A percentile compares a stretch with the other conserved stretches of the same genome.
Conservation (phyloP, 2,797 vertebrate species). For the Caiman crocodilus region DNA sequence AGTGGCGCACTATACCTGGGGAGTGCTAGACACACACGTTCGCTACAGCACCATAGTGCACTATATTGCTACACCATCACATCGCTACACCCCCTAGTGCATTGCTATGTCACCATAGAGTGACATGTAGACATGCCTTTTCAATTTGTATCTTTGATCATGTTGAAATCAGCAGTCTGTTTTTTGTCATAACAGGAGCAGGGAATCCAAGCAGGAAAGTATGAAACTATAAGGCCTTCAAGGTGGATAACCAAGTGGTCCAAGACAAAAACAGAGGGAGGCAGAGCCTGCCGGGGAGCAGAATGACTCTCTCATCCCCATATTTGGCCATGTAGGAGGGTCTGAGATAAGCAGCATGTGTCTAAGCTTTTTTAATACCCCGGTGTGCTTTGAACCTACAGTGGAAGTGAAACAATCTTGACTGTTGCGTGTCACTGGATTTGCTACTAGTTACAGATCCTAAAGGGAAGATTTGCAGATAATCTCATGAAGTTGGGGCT, state of each 20-base stretch:
- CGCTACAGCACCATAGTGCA: too few relatives aligned
- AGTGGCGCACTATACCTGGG: too few relatives aligned
- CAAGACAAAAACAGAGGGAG: neutral
- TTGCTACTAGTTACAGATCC: neutral
- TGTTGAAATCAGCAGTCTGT: neutral
- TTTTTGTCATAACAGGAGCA: neutral
- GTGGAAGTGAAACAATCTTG: neutral
- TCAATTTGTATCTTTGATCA: slow-evolving; percentile 50
- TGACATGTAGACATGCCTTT: too few relatives aligned
- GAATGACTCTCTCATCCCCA: neutral
- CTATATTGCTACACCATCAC: too few relatives aligned
- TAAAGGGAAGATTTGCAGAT: neutral
- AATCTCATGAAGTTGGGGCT: neutral
- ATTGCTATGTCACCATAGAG: too few relatives aligned
- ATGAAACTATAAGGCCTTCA: neutral
- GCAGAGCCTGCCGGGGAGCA: neutral
- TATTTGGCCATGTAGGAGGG: too few relatives aligned
- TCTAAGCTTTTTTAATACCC: neutral
- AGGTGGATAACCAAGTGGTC: neutral
- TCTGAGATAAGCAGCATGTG: neutral
- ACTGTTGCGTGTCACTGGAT: neutral
- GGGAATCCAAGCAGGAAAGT: neutral
- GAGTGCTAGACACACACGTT: too few relatives aligned
- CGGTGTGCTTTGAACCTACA: neutral
- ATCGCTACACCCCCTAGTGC: too few relatives aligned